Conservation (phyloP, 2,888 invertebrate genomes). For the Cybosia mesomella region DNA sequence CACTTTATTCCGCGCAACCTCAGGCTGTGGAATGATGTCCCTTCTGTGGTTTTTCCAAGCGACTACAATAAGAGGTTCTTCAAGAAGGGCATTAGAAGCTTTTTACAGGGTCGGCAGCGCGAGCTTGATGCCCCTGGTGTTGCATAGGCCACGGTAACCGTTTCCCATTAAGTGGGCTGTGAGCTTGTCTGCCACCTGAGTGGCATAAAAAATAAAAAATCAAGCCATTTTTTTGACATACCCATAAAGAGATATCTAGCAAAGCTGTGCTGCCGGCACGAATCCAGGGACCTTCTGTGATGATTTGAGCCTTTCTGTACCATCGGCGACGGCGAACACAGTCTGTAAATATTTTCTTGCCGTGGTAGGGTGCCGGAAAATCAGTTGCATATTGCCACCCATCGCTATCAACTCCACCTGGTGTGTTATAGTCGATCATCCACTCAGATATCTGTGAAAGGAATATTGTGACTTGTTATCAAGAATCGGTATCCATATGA, state of each 20-base stretch:
- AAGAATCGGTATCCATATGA: too few species aligned
- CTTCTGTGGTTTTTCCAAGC: too few species aligned
- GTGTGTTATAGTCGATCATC: conserved; percentile 96
- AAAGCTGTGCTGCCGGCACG: conserved; percentile 95
- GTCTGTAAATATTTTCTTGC: conserved; percentile 94
- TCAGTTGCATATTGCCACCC: conserved; percentile 99
- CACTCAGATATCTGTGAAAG: conserved; percentile 90
- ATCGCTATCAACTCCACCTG: conserved; percentile 95
- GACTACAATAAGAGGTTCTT: too few species aligned
- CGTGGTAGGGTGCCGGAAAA: conserved; percentile 95
- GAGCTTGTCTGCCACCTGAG: too few species aligned
- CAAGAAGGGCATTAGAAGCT: too few species aligned
- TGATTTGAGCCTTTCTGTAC: conserved; percentile 93
- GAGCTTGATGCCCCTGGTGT: too few species aligned
- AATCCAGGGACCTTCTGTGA: conserved; percentile 95
- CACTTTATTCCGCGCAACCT: too few species aligned
- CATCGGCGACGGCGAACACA: conserved; percentile 95
- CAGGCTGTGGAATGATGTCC: too few species aligned
- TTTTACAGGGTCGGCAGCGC: too few species aligned
- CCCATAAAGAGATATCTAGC: conserved; percentile 92
- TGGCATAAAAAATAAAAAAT: neutral
- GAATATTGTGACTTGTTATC: too few species aligned
- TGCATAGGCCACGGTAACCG: too few species aligned
- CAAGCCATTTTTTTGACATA: conserved; percentile 60
- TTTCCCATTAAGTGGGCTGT: too few species aligned